Percentiles rank a stretch among this genome's conserved stretches.
Conservation (phyloP, 2,113 vertebrate genomes). For the Chascanopsetta lugubris region DNA sequence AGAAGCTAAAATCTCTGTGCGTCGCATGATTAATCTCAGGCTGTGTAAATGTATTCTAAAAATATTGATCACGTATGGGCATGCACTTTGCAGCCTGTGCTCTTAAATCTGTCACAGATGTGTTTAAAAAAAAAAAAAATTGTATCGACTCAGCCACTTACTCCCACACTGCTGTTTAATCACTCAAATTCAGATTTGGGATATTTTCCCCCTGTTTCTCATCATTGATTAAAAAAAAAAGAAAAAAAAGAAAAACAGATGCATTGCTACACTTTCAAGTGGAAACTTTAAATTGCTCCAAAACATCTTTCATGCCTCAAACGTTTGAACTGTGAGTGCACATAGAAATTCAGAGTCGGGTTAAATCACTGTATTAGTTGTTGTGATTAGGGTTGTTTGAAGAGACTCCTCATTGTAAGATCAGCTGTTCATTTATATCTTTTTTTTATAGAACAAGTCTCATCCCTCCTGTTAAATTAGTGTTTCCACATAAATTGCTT, state of each 20-base stretch:
- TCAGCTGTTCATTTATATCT: not conserved
- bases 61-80: not conserved
- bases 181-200: not conserved
- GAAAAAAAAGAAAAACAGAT: not conserved
- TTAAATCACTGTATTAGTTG: conserved; percentile 2
- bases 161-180: not conserved
- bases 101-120: not conserved
- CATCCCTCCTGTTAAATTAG: not conserved
- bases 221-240: not conserved
- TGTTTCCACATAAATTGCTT: not conserved
- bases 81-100: not conserved
- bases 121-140: too few relatives aligned
- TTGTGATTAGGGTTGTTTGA: conserved; percentile 1
- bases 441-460: not conserved
- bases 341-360: not conserved
- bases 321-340: not conserved
- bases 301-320: not conserved
- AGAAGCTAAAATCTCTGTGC: not conserved
- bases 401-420: conserved; percentile 1
- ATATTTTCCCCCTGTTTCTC: not conserved
- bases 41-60: not conserved
- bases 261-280: not conserved
- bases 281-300: not conserved
- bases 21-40: not conserved
- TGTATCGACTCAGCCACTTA: not conserved